Conservation (phyloP, 1,140 invertebrate species). For the Drosophila willistoni region DNA sequence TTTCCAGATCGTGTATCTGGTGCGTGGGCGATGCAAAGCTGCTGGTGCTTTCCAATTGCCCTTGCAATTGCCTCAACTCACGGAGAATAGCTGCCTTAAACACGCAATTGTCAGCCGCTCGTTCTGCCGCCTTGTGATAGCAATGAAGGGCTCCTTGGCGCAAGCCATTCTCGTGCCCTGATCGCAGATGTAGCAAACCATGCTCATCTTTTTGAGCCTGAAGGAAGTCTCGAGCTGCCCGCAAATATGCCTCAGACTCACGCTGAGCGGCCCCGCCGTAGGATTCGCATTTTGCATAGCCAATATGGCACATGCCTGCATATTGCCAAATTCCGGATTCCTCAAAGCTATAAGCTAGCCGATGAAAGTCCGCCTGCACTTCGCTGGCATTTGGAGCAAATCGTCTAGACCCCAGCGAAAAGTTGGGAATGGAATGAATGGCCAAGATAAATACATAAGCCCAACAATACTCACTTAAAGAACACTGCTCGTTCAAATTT, state of each 20-base stretch:
- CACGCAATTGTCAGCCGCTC: conserved; percentile 64
- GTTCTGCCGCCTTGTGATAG: conserved; percentile 69
- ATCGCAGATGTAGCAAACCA: conserved; percentile 52
- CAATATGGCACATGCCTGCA: conserved; percentile 79
- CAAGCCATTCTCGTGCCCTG: conserved; percentile 48
- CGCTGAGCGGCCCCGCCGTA: conserved; percentile 55
- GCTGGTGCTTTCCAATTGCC: conserved; percentile 70
- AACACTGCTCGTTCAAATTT: conserved; percentile 79
- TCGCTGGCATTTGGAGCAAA: conserved; percentile 77
- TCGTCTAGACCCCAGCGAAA: conserved; percentile 47
- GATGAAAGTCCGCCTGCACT: conserved; percentile 74
- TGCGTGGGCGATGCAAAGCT: conserved; percentile 76
- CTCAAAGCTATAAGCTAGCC: conserved; percentile 73
- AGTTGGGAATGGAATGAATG: not conserved
- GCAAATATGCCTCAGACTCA: conserved; percentile 73
- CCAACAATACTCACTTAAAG: conserved; percentile 73
- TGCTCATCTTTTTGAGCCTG: conserved; percentile 54
- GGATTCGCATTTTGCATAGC: conserved; percentile 76
- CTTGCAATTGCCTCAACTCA: conserved; percentile 63
- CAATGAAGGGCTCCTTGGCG: conserved; percentile 73
- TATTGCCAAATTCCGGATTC: conserved; percentile 77
- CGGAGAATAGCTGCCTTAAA: conserved; percentile 77
- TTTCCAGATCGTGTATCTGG: conserved; percentile 73
- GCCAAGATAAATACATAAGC: too few species aligned
- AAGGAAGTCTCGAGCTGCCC: conserved; percentile 66